A percentile compares a stretch with the other conserved stretches of the same genome.
Conservation (phyloP, 1,140 invertebrate genomes). For the Dendroctonus valens region DNA sequence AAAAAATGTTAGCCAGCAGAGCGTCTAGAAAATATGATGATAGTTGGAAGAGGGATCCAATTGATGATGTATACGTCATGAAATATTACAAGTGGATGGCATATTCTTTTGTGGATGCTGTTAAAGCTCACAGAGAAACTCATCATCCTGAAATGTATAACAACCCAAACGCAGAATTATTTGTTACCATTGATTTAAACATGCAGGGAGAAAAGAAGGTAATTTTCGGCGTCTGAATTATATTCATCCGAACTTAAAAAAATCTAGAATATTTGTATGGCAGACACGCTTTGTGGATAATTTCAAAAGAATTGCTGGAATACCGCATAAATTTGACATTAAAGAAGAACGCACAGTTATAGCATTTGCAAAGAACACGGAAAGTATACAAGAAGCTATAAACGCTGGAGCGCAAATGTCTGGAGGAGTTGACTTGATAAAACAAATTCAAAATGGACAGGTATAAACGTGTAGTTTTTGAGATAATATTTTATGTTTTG, state of each 20-base stretch:
- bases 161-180: conserved; percentile 62
- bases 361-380: conserved; percentile 66
- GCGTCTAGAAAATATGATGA: conserved; percentile 54
- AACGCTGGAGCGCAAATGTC: conserved; percentile 67
- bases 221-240: background rate
- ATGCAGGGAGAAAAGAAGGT: conserved; percentile 62
- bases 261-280: background rate
- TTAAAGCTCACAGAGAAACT: conserved; percentile 69
- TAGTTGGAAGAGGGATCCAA: conserved; percentile 55
- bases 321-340: conserved; percentile 66
- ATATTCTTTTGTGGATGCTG: conserved; percentile 69
- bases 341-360: conserved; percentile 63
- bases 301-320: conserved; percentile 59
- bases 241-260: background rate
- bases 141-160: conserved; percentile 77
- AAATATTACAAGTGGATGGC: conserved; percentile 61
- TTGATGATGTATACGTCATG: conserved; percentile 67
- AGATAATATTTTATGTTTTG: background rate
- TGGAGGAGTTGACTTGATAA: conserved; percentile 70
- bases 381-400: conserved; percentile 57
- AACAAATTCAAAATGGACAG: conserved; percentile 69
- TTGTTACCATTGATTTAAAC: conserved; percentile 68
- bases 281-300: conserved; percentile 64
- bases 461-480: background rate
- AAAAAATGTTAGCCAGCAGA: conserved; percentile 32